phyloP scores from a whole-genome alignment of 1,140 invertebrate genomes.

The Akabosia matsudoensis region DNA sequence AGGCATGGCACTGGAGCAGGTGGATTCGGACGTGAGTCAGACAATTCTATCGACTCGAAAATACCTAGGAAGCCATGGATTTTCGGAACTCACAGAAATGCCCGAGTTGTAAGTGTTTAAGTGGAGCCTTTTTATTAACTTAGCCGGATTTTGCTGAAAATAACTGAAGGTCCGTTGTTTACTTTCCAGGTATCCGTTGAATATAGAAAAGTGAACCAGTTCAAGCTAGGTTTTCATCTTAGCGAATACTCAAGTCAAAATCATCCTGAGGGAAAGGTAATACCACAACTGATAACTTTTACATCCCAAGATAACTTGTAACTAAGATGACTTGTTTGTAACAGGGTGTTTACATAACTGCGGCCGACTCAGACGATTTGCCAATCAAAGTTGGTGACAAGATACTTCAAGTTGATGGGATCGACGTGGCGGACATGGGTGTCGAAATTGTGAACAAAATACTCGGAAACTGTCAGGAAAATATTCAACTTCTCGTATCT shows the following conservation, averaged over 20 bases:
- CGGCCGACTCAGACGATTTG: conserved; percentile 57
- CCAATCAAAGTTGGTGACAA: conserved; percentile 60
- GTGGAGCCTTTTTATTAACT: no score
- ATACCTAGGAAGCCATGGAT: conserved; percentile 55
- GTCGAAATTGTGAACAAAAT: conserved; percentile 45
- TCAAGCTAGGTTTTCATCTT: conserved; percentile 55
- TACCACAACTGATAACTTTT: neutral
- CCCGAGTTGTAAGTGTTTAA: conserved; percentile 58
- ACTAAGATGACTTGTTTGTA: conserved; percentile 24
- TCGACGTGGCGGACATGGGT: conserved; percentile 58
- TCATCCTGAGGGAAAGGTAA: neutral
- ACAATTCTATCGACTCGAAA: neutral
- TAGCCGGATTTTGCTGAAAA: neutral
- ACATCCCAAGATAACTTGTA: neutral
- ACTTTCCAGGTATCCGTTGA: conserved; percentile 54
- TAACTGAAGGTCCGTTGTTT: conserved; percentile 1
- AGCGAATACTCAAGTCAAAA: conserved; percentile 33
- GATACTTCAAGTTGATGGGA: conserved; percentile 61
- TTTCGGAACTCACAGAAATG: conserved; percentile 62
- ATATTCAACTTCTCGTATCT: conserved; percentile 41
- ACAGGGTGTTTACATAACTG: conserved; percentile 61
- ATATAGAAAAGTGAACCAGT: conserved; percentile 51
- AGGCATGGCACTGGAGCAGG: neutral
- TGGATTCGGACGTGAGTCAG: neutral
- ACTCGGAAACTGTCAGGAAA: conserved; percentile 45